Percentiles rank a stretch among this genome's conserved stretches.
Evolutionary conservation across 2,888 invertebrate species (phyloP).

Genomic region (Stegana nigrithorax): DNA sequence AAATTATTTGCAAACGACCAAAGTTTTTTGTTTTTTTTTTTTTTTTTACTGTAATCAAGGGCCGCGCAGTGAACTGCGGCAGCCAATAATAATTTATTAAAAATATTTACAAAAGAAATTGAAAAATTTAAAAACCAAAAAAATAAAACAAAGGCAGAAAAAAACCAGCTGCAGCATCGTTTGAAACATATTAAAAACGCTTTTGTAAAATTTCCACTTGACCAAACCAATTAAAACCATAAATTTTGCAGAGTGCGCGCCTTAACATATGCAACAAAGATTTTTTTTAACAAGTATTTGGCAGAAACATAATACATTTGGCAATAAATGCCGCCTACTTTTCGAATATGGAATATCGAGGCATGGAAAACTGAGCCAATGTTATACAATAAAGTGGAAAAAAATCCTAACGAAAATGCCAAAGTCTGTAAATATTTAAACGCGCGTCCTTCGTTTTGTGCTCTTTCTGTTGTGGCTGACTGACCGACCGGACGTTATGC

Average conservation of each 20-base stretch:
- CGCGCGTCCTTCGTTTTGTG: too few species aligned
- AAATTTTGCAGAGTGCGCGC: slow-evolving; percentile 37
- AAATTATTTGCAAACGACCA: too few species aligned
- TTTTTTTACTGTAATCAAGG: too few species aligned
- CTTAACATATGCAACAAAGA: slow-evolving; percentile 7
- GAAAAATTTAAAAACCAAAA: slow-evolving; percentile 9
- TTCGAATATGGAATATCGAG: slow-evolving; percentile 4
- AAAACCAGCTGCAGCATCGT: not conserved
- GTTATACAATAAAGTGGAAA: too few species aligned
- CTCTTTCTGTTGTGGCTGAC: too few species aligned
- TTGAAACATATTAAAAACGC: not conserved
- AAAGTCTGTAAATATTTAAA: not conserved
- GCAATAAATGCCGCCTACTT: not conserved
- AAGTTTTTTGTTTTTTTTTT: too few species aligned
- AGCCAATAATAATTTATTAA: slow-evolving; percentile 35
- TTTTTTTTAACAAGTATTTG: too few species aligned
- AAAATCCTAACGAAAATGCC: too few species aligned
- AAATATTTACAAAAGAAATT: slow-evolving; percentile 25
- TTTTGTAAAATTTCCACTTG: slow-evolving; percentile 46
- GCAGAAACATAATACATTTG: too few species aligned
- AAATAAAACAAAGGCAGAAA: not conserved
- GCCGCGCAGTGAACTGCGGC: not conserved
- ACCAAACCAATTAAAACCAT: slow-evolving; percentile 58
- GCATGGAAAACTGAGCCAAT: too few species aligned
- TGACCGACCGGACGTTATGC: too few species aligned